Percentiles rank a stretch among this genome's conserved stretches.
Evolutionary conservation across 1,140 invertebrate species (phyloP).

Genomic region (Muscidifurax raptorellus): DNA sequence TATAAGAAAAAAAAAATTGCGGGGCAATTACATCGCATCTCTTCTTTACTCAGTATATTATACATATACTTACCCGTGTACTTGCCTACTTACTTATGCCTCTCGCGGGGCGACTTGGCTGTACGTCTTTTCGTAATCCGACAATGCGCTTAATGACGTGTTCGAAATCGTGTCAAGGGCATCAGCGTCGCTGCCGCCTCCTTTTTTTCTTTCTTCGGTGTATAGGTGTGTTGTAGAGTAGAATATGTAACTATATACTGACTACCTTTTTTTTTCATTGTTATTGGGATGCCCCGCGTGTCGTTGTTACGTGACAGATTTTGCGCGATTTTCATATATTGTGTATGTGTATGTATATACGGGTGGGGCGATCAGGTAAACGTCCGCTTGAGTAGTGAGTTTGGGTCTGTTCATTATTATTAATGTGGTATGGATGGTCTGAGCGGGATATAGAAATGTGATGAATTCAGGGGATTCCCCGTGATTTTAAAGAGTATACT

Average conservation of each 20-base stretch:
- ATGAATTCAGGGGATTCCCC: background rate
- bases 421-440: background rate
- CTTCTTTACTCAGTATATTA: background rate
- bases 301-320: constrained; percentile 17
- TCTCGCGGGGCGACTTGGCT: constrained; percentile 1
- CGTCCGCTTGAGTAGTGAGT: background rate
- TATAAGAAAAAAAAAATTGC: constrained; percentile 24
- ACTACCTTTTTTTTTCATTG: background rate
- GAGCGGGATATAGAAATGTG: no score
- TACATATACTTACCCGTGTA: background rate
- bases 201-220: constrained; percentile 29
- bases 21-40: constrained; percentile 4
- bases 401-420: background rate
- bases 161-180: constrained; percentile 46
- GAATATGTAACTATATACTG: no score
- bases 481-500: no score
- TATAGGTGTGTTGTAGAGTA: background rate
- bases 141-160: constrained; percentile 44
- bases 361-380: background rate
- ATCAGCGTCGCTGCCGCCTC: background rate
- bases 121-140: constrained; percentile 48
- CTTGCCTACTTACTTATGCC: background rate
- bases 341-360: no score
- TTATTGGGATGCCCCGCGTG: background rate
- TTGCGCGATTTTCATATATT: background rate